Conservation (phyloP, 1,140 invertebrate genomes). For the Riptortus pedestris region DNA sequence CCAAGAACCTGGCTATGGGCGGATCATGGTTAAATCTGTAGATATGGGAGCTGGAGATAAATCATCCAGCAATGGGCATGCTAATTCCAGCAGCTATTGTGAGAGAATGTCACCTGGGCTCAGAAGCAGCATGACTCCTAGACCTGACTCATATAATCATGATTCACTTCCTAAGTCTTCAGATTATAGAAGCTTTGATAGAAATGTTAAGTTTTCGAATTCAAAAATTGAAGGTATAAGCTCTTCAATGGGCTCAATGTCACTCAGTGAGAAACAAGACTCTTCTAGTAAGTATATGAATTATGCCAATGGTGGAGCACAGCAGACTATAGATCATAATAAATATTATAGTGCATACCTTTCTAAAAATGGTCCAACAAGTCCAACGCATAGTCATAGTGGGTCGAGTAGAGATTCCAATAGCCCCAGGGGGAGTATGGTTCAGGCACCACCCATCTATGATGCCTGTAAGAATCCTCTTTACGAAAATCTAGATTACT, state of each 20-base stretch:
- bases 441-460: slow-evolving; percentile 27
- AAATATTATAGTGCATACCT: slow-evolving; percentile 33
- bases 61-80: background rate
- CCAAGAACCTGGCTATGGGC: slow-evolving; percentile 24
- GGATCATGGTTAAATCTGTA: slow-evolving; percentile 22
- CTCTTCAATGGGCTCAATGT: slow-evolving; percentile 26
- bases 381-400: slow-evolving; percentile 36
- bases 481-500: slow-evolving; percentile 74
- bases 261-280: slow-evolving; percentile 28
- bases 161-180: background rate
- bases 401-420: slow-evolving; percentile 50
- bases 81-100: background rate
- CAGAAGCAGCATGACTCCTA: background rate
- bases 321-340: slow-evolving; percentile 28
- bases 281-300: slow-evolving; percentile 27
- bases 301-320: slow-evolving; percentile 25
- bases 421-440: slow-evolving; percentile 47
- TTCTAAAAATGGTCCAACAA: slow-evolving; percentile 29
- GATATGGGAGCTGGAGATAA: background rate
- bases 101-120: background rate
- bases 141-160: background rate
- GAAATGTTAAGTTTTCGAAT: background rate
- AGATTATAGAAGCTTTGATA: slow-evolving; percentile 1
- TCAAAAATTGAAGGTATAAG: slow-evolving; percentile 44
- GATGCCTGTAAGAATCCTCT: slow-evolving; percentile 46